Conservation (phyloP, 1,140 invertebrate species). For the Drosophila teissieri region DNA sequence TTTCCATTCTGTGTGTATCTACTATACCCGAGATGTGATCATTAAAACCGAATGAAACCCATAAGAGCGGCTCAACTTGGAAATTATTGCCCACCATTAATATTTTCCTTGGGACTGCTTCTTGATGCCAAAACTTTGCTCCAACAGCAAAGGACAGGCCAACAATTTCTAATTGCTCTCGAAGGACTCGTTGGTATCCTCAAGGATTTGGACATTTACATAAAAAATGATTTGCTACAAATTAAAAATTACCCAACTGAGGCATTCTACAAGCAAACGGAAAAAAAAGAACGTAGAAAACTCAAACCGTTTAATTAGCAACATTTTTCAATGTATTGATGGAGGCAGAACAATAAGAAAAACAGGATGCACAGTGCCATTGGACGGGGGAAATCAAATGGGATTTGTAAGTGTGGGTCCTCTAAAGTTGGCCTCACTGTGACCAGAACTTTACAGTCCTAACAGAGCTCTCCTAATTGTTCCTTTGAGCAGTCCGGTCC, state of each 20-base stretch:
- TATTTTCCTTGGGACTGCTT: constrained; percentile 31
- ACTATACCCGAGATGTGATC: constrained; percentile 27
- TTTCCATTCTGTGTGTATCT: not conserved
- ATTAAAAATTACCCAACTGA: constrained; percentile 55
- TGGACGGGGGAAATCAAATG: not conserved
- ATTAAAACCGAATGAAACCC: constrained; percentile 64
- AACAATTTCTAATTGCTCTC: constrained; percentile 69
- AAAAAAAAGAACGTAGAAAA: constrained; percentile 31
- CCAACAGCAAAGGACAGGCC: too few relatives aligned
- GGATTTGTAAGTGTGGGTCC: not conserved
- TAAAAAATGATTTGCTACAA: constrained; percentile 68
- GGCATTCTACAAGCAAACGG: constrained; percentile 37
- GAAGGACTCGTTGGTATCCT: constrained; percentile 46
- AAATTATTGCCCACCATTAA: constrained; percentile 69
- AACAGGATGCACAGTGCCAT: not conserved
- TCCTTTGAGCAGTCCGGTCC: constrained; percentile 14
- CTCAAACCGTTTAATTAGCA: constrained; percentile 67
- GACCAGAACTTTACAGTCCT: constrained; percentile 42
- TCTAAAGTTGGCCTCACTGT: constrained; percentile 16
- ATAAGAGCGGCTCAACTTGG: constrained; percentile 43
- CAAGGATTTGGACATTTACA: constrained; percentile 31
- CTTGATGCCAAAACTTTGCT: constrained; percentile 32
- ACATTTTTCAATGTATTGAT: constrained; percentile 49
- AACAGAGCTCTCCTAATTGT: constrained; percentile 54
- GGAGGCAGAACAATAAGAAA: constrained; percentile 8